phyloP scores from a whole-genome alignment of 2,797 vertebrate genomes.

The Rhynchonycteris naso region DNA sequence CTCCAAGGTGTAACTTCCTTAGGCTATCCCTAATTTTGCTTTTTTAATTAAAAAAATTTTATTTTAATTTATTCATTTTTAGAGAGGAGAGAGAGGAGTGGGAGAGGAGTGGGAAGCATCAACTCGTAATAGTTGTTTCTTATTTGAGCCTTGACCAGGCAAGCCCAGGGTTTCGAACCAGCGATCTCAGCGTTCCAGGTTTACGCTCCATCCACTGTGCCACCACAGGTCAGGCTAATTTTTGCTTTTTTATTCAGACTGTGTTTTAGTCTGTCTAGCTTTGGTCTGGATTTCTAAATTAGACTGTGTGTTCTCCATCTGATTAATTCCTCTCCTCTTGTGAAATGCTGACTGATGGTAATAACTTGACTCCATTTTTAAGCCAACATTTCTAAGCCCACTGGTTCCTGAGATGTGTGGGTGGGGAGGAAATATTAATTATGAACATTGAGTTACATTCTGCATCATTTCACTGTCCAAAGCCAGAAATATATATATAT shows the following conservation, averaged over 20 bases:
- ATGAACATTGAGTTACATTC: conserved; percentile 40
- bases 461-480: conserved; percentile 46
- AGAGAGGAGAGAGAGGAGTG: too few species aligned
- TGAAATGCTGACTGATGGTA: conserved; percentile 29
- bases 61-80: too few species aligned
- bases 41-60: background rate
- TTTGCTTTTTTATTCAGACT: conserved; percentile 56
- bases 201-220: too few species aligned
- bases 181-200: too few species aligned
- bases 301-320: conserved; percentile 51
- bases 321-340: background rate
- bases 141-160: too few species aligned
- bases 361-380: conserved; percentile 55
- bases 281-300: conserved; percentile 67
- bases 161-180: too few species aligned
- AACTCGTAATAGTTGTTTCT: too few species aligned
- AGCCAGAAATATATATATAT: too few species aligned
- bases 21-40: background rate
- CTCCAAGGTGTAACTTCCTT: background rate
- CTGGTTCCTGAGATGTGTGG: conserved; percentile 44
- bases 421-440: conserved; percentile 54
- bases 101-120: too few species aligned
- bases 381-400: conserved; percentile 6
- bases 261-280: conserved; percentile 49
- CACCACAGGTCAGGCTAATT: too few species aligned